A percentile compares a stretch with the other conserved stretches of the same genome.
Conservation (phyloP, 2,797 vertebrate genomes). For the Corythornis leucogaster region DNA sequence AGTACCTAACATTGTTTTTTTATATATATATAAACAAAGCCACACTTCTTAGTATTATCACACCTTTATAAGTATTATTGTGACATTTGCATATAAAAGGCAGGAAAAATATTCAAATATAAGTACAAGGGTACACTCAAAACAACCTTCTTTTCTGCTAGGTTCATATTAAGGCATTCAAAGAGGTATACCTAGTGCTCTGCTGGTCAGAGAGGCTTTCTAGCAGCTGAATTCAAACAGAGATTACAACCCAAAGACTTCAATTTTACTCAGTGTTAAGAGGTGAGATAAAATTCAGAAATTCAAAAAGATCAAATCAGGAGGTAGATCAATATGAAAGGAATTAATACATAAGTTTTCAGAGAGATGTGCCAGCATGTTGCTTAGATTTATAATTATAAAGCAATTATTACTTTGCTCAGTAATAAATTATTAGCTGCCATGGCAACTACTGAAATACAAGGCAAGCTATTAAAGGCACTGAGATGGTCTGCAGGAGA, state of each 20-base stretch:
- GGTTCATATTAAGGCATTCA: neutral
- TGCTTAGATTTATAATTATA: conserved; percentile 63
- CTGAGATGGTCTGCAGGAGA: conserved; percentile 6
- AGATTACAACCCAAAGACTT: neutral
- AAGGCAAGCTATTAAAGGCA: conserved; percentile 39
- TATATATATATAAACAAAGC: neutral
- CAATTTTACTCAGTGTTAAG: conserved; percentile 4
- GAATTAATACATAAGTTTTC: conserved; percentile 45
- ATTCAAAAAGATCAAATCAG: conserved; percentile 34
- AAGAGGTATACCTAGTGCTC: neutral
- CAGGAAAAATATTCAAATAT: neutral
- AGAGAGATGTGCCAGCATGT: conserved; percentile 38
- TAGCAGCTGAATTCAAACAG: neutral
- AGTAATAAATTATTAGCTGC: conserved; percentile 68
- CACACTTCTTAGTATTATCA: neutral
- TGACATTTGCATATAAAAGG: neutral
- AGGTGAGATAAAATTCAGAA: conserved; percentile 20
- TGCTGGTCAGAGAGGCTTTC: neutral
- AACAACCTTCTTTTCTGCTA: neutral
- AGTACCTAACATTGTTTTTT: neutral
- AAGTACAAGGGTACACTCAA: neutral
- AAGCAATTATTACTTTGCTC: conserved; percentile 61
- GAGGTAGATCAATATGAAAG: conserved; percentile 35
- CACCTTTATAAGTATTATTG: neutral
- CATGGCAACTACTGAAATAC: conserved; percentile 55